Conservation (phyloP, 2,797 vertebrate genomes). For the Coregonus sp. region DNA sequence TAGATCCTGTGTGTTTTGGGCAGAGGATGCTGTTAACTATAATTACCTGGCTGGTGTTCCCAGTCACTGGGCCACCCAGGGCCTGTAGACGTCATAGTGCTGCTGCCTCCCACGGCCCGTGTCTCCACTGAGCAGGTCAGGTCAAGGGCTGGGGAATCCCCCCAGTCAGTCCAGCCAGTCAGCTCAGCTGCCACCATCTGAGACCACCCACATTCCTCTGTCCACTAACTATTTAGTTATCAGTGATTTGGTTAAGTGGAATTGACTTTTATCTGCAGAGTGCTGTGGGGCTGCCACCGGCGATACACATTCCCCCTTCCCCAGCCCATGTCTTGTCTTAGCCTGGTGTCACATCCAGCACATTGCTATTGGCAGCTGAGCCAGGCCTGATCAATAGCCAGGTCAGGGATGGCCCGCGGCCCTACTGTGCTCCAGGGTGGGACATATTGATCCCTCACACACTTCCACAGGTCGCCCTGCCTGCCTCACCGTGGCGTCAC, state of each 20-base stretch:
- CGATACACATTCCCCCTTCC: constrained; percentile 83
- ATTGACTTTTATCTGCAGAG: constrained; percentile 93
- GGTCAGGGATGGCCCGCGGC: constrained; percentile 85
- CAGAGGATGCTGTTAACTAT: background rate
- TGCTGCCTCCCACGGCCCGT: constrained; percentile 26
- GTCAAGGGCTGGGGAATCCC: constrained; percentile 67
- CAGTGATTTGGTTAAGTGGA: constrained; percentile 95
- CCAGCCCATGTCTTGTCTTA: constrained; percentile 70
- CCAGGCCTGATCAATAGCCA: constrained; percentile 89
- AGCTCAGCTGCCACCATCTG: constrained; percentile 69
- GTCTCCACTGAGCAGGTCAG: constrained; percentile 31
- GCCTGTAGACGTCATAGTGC: constrained; percentile 37
- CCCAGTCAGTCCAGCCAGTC: constrained; percentile 52
- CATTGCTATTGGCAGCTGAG: constrained; percentile 92
- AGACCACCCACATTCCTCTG: constrained; percentile 81
- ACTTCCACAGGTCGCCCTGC: constrained; percentile 83
- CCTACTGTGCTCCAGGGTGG: constrained; percentile 79
- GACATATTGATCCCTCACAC: constrained; percentile 86
- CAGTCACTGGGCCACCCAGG: background rate
- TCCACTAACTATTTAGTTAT: constrained; percentile 97
- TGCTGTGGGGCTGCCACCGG: constrained; percentile 88
- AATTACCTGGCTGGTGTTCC: too few relatives aligned
- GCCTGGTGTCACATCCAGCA: constrained; percentile 84
- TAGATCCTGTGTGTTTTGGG: background rate
- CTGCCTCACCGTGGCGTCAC: constrained; percentile 65